Evolutionary conservation across 2,888 invertebrate genomes (phyloP).

Genomic region (Rhaphigaster nebulosa): DNA sequence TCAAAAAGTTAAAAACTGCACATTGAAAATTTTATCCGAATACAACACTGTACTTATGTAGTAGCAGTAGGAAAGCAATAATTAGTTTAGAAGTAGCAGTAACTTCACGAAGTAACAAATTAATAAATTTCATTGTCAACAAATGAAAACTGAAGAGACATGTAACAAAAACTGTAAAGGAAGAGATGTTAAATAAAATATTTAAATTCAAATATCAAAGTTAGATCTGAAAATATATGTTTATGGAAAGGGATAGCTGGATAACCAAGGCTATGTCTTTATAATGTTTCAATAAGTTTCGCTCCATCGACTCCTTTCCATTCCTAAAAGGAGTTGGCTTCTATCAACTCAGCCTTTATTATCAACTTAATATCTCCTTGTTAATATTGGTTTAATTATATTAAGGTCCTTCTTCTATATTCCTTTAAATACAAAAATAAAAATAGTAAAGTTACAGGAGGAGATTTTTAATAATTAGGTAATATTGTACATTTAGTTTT

Average conservation of each 20-base stretch:
- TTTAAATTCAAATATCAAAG: not conserved
- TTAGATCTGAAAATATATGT: not conserved
- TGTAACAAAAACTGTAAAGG: too few species aligned
- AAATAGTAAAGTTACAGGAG: not conserved
- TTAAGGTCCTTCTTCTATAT: not conserved
- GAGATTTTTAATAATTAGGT: not conserved
- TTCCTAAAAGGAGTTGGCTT: not conserved
- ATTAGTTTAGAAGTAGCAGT: too few species aligned
- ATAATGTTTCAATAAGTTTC: conserved; percentile 26
- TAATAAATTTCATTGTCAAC: too few species aligned
- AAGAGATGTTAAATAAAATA: not conserved
- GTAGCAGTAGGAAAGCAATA: too few species aligned
- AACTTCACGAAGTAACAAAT: too few species aligned
- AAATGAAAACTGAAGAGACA: too few species aligned
- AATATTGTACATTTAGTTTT: not conserved
- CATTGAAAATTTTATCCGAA: too few species aligned
- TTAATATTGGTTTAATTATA: conserved; percentile 16
- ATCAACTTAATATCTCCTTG: conserved; percentile 26
- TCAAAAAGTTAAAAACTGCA: too few species aligned
- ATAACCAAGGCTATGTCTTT: conserved; percentile 1
- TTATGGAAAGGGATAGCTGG: not conserved
- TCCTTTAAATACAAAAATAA: not conserved
- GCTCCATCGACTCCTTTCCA: not conserved
- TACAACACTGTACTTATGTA: too few species aligned
- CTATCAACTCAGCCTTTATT: not conserved